Conservation (phyloP, 2,888 invertebrate genomes). For the Dorcus hopei region DNA sequence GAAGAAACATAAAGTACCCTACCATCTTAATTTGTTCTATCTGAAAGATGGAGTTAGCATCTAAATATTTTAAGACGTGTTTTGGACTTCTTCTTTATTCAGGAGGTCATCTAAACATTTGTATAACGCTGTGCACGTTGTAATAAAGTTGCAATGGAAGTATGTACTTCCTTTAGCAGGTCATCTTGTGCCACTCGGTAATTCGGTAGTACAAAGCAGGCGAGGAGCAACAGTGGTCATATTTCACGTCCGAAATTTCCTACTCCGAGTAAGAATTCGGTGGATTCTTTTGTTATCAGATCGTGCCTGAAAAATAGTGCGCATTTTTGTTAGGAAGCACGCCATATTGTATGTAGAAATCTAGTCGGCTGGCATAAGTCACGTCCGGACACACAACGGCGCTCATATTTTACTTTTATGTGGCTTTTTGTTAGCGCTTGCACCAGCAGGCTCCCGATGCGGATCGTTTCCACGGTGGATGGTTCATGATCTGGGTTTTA, state of each 20-base stretch:
- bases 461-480: constrained; percentile 19
- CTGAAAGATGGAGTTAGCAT: too few relatives aligned
- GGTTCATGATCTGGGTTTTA: constrained; percentile 21
- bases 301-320: constrained; percentile 23
- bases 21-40: too few relatives aligned
- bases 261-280: not conserved
- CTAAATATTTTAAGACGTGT: too few relatives aligned
- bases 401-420: constrained; percentile 33
- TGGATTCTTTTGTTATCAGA: constrained; percentile 23
- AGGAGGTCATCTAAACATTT: too few relatives aligned
- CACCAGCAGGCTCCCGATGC: constrained; percentile 14
- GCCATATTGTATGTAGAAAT: constrained; percentile 18
- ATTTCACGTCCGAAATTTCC: not conserved
- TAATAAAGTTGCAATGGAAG: too few relatives aligned
- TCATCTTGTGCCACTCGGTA: too few relatives aligned
- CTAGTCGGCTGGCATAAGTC: constrained; percentile 26
- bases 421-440: constrained; percentile 23
- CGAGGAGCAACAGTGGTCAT: not conserved
- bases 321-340: constrained; percentile 20
- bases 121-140: too few relatives aligned
- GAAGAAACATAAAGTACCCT: too few relatives aligned
- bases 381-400: constrained; percentile 28
- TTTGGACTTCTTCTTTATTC: too few relatives aligned
- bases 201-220: too few relatives aligned
- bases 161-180: too few relatives aligned